These are phyloP conservation scores for Dicentrarchus labrax DNA, from an alignment of 2,113 vertebrate genomes.

Conservation along the genomic window DNA sequence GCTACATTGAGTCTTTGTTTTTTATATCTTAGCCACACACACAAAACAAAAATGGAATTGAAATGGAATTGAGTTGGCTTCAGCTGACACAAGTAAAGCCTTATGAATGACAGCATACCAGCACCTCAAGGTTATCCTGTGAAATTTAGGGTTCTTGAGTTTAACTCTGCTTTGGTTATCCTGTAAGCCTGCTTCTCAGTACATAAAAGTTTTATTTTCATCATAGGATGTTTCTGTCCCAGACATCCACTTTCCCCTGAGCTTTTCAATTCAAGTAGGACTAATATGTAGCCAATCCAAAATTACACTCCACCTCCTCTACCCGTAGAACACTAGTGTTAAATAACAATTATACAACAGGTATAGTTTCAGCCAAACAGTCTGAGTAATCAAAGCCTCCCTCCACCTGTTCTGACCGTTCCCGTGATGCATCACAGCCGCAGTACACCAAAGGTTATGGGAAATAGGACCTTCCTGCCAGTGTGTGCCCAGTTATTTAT, in stretches of 20 bases:
- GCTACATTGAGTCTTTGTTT: neutral
- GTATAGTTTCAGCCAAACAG: slow-evolving; percentile 13
- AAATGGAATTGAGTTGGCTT: slow-evolving; percentile 27
- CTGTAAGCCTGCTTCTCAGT: neutral
- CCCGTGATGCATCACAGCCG: slow-evolving; percentile 14
- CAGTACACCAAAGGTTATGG: neutral
- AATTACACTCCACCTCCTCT: neutral
- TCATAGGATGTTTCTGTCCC: neutral
- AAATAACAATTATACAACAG: slow-evolving; percentile 22
- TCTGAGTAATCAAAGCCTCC: slow-evolving; percentile 16
- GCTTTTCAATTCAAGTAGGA: slow-evolving; percentile 8
- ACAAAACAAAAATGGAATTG: neutral
- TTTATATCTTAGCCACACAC: neutral
- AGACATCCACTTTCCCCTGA: neutral
- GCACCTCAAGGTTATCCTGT: slow-evolving; percentile 19
- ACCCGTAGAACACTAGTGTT: slow-evolving; percentile 15
- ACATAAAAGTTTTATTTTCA: slow-evolving; percentile 26
- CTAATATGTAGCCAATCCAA: neutral
- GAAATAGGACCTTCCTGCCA: neutral
- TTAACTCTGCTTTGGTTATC: neutral
- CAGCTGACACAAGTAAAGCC: neutral
- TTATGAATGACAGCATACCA: slow-evolving; percentile 3
- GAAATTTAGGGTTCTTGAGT: neutral
- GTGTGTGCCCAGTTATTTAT: neutral
- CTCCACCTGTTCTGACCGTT: slow-evolving; percentile 12